Evolutionary conservation across 2,113 vertebrate genomes (phyloP).

Genomic region (Donacobius atricapilla): DNA sequence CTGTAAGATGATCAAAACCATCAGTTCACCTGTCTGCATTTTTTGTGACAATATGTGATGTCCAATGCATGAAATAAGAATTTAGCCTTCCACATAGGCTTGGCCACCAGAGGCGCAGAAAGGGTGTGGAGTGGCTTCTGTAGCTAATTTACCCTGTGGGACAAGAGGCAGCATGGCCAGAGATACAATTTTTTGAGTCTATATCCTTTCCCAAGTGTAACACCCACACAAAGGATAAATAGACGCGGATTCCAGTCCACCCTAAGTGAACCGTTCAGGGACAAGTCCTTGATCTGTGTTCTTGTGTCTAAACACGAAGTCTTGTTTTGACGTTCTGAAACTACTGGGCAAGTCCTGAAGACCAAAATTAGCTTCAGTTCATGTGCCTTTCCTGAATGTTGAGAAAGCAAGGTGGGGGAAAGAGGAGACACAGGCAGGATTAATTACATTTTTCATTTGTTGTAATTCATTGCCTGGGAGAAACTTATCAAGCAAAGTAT

Average conservation of each 20-base stretch:
- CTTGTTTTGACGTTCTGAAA: not conserved
- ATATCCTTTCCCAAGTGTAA: not conserved
- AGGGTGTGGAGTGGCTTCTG: not conserved
- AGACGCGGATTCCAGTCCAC: not conserved
- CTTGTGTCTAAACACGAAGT: not conserved
- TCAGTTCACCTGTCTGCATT: not conserved
- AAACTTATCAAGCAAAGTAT: not conserved
- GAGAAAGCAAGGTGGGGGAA: not conserved
- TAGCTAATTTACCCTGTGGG: not conserved
- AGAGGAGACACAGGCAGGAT: not conserved
- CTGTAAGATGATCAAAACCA: not conserved
- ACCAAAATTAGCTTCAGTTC: not conserved
- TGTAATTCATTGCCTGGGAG: not conserved
- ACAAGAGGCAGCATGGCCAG: not conserved
- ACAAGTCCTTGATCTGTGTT: not conserved
- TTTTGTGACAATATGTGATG: not conserved
- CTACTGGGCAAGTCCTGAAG: not conserved
- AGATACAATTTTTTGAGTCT: not conserved
- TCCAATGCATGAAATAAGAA: rapidly evolving
- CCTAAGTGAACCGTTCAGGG: not conserved
- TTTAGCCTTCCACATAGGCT: not conserved
- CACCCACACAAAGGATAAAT: not conserved
- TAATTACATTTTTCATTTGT: not conserved
- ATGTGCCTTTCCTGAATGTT: not conserved
- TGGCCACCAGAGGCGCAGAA: not conserved